Evolutionary conservation across 2,113 vertebrate genomes (phyloP), one percentile per base, ranked within the genome.

Genomic region (Mionectes macconnelli): DNA sequence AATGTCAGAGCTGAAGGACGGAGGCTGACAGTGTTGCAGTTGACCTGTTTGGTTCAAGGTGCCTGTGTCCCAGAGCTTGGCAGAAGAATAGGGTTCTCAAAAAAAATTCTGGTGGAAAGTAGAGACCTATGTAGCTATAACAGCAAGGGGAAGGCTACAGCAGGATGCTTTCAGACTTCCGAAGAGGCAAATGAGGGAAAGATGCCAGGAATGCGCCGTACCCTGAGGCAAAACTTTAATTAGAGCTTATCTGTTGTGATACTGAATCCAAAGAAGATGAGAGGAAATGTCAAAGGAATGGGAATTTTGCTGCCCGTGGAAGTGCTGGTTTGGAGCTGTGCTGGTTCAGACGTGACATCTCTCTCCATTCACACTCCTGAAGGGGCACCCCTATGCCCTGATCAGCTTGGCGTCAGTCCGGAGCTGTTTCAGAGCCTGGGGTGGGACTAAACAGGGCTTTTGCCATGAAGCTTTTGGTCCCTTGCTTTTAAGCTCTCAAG

Each of bases 371-470:
- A 53, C 23, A 5, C 9, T 33, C 18, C 45, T 78, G 35, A 14
- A 30, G 23, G 25, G 28, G 12, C 15, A 70, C 12, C 19, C 12
- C 52, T 33, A 39, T 30, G 31, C 57, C 33, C 77, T 53, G 25
- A 33, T 67, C 15, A 67, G 14, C 12, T 16, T 15, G 3, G 19
- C 25, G 35, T 37, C 24, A 52, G 6, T 2, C 0, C 0, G 33
- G 45, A 50, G 6, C 35, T 39, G 8, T 22, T 77, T 66, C 42
- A 67, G 9, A 73, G 17, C 17, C 47, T 59, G 42, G 10, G 10
- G 23, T 57, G 63, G 53, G 45, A 62, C 12, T n/a, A 33, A 47
- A 49, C 33, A 55, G 16, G 14, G 8, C 5, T 63, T 33, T n/a
- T 37, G n/a, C 25, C 37, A 60, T 0, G 6, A 14, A 68, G 35